Evolutionary conservation across 2,113 vertebrate species (phyloP), one percentile per base, ranked within the genome.

Genomic region (Ceyx margarethae): DNA sequence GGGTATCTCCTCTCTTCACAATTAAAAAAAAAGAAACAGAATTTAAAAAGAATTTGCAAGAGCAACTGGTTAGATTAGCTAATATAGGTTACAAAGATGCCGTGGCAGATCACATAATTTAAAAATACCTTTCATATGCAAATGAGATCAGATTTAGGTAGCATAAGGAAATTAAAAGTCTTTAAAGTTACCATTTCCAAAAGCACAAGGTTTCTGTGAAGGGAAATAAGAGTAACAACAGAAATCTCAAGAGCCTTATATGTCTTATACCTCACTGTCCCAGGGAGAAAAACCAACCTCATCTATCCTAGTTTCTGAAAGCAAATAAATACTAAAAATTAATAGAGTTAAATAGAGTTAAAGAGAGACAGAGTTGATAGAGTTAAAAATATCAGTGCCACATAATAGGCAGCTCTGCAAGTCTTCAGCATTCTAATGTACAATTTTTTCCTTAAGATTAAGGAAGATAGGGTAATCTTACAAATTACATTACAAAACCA

Each of bases 21-120:
- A 92, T 86, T 83, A 83, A 91, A 37, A 96, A 95, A 93, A 92
- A 83, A 91, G 5, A 54, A 73, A 57, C 5, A 84, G 23, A 78
- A 85, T 57, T 72, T 67, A 5, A 76, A 71, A 85, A 37, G 0
- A 60, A 81, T 71, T 48, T 65, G 2, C 45, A 79, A 29, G 4
- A 83, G 18, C 12, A 54, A 54, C 7, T 61, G 37, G 25, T 16
- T 81, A 31, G 23, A 78, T 20, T 53, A 81, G 26, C 15, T 80
- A 54, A 45, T 14, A 57, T 0, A 71, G 40, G 21, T 50, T 81
- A 76, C 35, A 75, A 82, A 81, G 46, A 68, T 25, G n/a, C 35
- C 78, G 75, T 11, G 10, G 58, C 35, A 81, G 51, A 86, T 37
- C 15, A 68, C 26, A 56, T 13, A 2, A 53, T 71, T 2, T 74